Evolutionary conservation across 2,113 vertebrate genomes (phyloP).

Genomic region (Rhadina sibilatrix): DNA sequence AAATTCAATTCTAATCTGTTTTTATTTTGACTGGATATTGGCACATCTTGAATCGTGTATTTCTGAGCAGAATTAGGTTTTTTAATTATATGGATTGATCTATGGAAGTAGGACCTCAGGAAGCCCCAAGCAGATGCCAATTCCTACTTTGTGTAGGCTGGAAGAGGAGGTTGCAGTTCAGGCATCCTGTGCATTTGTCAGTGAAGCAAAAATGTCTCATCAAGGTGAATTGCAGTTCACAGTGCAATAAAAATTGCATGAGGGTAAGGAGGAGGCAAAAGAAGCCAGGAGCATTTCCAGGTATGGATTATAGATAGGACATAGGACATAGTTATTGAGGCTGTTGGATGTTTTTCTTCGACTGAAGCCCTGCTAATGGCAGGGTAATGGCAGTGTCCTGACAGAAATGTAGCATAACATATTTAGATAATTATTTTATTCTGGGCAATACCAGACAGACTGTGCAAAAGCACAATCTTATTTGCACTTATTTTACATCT

Average conservation of each 20-base stretch:
- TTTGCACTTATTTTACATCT: neutral
- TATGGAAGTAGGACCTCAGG: neutral
- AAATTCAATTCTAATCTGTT: neutral
- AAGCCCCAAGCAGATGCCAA: neutral
- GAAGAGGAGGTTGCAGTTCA: neutral
- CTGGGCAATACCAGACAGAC: neutral
- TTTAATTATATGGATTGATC: neutral
- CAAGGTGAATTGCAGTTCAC: neutral
- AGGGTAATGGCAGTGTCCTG: neutral
- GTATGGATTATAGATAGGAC: neutral
- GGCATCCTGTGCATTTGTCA: neutral
- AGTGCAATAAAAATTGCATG: neutral
- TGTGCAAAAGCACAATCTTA: neutral
- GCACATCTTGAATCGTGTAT: rapidly evolving
- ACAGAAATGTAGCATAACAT: neutral
- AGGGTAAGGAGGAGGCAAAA: neutral
- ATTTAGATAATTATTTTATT: neutral
- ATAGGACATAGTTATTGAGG: neutral
- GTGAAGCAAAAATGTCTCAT: neutral
- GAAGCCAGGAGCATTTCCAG: neutral
- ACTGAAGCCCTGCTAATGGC: neutral
- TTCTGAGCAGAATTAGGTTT: neutral
- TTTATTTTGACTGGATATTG: neutral
- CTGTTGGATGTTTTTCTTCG: neutral
- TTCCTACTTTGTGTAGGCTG: neutral